Evolutionary conservation across 2,888 invertebrate genomes (phyloP).

Genomic region (Hydrotaea diabolus): DNA sequence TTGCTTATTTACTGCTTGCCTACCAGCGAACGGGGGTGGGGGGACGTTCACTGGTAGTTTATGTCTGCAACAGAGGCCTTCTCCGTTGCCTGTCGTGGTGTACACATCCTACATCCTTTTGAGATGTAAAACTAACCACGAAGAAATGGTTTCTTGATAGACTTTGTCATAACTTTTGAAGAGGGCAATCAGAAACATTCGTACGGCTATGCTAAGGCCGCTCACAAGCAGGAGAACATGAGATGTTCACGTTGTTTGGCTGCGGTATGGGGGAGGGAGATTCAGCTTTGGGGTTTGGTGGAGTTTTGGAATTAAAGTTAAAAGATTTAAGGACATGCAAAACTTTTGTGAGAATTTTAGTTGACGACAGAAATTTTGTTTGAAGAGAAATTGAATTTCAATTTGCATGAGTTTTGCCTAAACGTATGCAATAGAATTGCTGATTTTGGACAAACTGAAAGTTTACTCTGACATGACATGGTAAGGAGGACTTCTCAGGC

Average conservation of each 20-base stretch:
- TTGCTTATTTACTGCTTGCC: background rate
- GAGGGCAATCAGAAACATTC: constrained; percentile 62
- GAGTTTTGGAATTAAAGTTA: background rate
- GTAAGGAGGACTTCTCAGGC: no score
- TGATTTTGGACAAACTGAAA: no score
- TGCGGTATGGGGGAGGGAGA: background rate
- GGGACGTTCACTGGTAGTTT: constrained; percentile 24
- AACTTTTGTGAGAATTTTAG: background rate
- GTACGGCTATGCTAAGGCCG: background rate
- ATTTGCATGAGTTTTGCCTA: background rate
- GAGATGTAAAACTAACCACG: constrained; percentile 52
- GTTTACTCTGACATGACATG: no score
- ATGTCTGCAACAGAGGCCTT: background rate
- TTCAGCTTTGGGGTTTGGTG: background rate
- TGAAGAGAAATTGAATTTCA: background rate
- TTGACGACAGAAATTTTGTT: background rate
- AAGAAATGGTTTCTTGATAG: constrained; percentile 58
- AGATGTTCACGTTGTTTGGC: background rate
- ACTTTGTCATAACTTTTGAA: constrained; percentile 61
- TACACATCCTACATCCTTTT: background rate
- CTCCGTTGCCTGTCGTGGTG: constrained; percentile 29
- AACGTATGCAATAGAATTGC: background rate
- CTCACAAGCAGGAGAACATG: background rate
- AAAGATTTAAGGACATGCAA: background rate
- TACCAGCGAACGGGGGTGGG: constrained; percentile 24